Percentiles rank a stretch among this genome's conserved stretches.
Evolutionary conservation across 2,797 vertebrate genomes (phyloP).

Genomic region (Hyperoplus lanceolatus): DNA sequence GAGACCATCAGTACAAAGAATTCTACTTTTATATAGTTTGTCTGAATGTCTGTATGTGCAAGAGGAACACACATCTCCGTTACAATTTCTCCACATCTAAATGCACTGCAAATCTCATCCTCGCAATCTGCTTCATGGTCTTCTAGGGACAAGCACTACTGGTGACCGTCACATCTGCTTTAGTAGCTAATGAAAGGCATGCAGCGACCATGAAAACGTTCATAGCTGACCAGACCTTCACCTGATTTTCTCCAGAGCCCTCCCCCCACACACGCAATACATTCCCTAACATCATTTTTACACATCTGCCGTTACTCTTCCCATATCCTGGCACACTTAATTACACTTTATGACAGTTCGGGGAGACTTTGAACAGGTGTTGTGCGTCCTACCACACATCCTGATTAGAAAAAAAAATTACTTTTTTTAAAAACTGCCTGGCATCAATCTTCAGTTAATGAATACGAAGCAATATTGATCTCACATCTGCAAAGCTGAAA

Average conservation of each 20-base stretch:
- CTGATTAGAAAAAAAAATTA: constrained; percentile 20
- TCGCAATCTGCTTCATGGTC: background rate
- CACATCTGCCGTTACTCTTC: constrained; percentile 60
- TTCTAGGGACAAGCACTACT: constrained; percentile 13
- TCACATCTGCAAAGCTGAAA: constrained; percentile 44
- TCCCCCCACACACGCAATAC: constrained; percentile 14
- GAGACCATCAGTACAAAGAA: no score
- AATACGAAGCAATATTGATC: constrained; percentile 30
- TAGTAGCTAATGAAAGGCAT: constrained; percentile 47
- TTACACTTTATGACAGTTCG: constrained; percentile 53
- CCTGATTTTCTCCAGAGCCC: constrained; percentile 9
- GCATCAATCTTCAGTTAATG: constrained; percentile 22
- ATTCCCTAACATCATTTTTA: constrained; percentile 36
- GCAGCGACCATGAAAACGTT: constrained; percentile 3
- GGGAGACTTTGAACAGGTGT: constrained; percentile 71
- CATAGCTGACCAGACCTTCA: constrained; percentile 52
- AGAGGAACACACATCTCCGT: constrained; percentile 10
- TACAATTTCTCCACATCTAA: constrained; percentile 25
- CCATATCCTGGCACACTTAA: constrained; percentile 45
- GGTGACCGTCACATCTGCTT: constrained; percentile 67
- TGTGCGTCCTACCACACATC: constrained; percentile 3
- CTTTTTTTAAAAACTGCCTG: constrained; percentile 20
- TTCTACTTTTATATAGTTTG: no score
- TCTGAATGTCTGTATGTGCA: constrained; percentile 34
- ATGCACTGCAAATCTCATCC: background rate